Conservation (phyloP, 1,140 invertebrate genomes). For the Philotrypesis tridentata region DNA sequence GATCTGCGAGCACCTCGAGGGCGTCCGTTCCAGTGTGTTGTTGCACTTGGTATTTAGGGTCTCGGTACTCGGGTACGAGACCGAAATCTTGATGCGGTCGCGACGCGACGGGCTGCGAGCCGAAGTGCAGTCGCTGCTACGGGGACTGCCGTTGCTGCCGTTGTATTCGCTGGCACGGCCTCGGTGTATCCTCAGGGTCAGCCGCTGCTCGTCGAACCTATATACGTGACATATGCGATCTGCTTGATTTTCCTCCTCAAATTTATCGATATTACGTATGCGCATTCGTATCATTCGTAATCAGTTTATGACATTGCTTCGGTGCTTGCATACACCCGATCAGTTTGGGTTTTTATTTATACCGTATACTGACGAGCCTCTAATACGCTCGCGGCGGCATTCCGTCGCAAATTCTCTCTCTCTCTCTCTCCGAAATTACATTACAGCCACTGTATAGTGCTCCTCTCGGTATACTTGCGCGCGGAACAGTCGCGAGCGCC, state of each 20-base stretch:
- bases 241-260: no score
- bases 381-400: neutral
- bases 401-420: slow-evolving; percentile 54
- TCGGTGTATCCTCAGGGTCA: slow-evolving; percentile 93
- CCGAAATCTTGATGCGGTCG: slow-evolving; percentile 87
- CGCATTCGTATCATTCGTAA: no score
- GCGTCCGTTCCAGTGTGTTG: slow-evolving; percentile 68
- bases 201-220: slow-evolving; percentile 87
- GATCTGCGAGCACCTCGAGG: slow-evolving; percentile 66
- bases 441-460: no score
- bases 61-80: slow-evolving; percentile 87
- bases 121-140: slow-evolving; percentile 60
- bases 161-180: slow-evolving; percentile 79
- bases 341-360: no score
- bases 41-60: slow-evolving; percentile 77
- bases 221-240: no score
- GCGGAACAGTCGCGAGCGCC: no score
- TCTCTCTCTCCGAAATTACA: neutral
- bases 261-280: no score
- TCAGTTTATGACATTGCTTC: no score
- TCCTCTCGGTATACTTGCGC: no score
- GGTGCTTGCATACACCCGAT: no score
- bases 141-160: slow-evolving; percentile 73
- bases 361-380: no score
- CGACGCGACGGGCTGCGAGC: slow-evolving; percentile 74